Conservation (phyloP, 1,140 invertebrate genomes). For the Drosophila sproati region DNA sequence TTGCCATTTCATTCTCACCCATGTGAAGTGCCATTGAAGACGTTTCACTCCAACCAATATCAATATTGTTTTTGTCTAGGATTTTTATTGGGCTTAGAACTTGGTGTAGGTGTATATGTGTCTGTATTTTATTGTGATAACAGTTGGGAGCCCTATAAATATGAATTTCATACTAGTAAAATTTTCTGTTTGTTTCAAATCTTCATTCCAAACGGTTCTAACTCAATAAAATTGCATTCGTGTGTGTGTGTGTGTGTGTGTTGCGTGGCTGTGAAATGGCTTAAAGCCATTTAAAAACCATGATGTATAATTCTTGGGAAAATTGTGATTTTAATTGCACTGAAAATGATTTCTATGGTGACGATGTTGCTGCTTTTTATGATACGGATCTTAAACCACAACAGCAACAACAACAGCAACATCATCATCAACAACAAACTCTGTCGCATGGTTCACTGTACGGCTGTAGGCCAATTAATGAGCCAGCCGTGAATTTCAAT, state of each 20-base stretch:
- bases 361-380: slow-evolving; percentile 59
- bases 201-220: slow-evolving; percentile 48
- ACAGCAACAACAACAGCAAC: slow-evolving; percentile 39
- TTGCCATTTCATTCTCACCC: slow-evolving; percentile 18
- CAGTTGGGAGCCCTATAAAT: slow-evolving; percentile 57
- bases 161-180: slow-evolving; percentile 62
- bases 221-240: slow-evolving; percentile 21
- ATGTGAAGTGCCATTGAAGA: neutral
- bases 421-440: slow-evolving; percentile 4
- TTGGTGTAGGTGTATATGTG: slow-evolving; percentile 3
- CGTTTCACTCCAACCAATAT: slow-evolving; percentile 12
- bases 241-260: slow-evolving; percentile 14
- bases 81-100: slow-evolving; percentile 28
- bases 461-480: slow-evolving; percentile 55
- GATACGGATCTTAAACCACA: slow-evolving; percentile 53
- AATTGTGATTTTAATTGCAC: slow-evolving; percentile 63
- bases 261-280: slow-evolving; percentile 36
- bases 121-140: slow-evolving; percentile 45
- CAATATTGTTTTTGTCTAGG: slow-evolving; percentile 25
- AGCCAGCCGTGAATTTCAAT: slow-evolving; percentile 68
- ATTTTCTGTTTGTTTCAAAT: slow-evolving; percentile 73
- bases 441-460: slow-evolving; percentile 45
- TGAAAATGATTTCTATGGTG: slow-evolving; percentile 71
- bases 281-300: slow-evolving; percentile 16
- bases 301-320: slow-evolving; percentile 70